Evolutionary conservation across 2,888 invertebrate genomes (phyloP).

Genomic region (Lasioglossum calceatum): DNA sequence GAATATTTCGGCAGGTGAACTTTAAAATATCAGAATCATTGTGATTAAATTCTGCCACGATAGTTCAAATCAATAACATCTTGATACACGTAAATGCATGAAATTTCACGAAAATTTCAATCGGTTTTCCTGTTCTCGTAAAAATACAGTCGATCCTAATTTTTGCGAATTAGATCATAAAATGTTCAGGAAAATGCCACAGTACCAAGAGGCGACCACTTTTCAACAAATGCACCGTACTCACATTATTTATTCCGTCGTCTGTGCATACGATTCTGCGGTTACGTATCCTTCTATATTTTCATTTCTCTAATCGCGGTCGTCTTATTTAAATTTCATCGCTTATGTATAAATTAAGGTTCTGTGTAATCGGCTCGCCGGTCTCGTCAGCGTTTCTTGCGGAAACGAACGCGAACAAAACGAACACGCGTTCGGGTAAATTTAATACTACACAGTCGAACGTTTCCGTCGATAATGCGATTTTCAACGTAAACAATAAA

Average conservation of each 20-base stretch:
- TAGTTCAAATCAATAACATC: background rate
- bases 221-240: background rate
- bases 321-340: background rate
- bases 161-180: background rate
- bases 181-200: too few relatives aligned
- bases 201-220: background rate
- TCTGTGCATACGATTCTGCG: background rate
- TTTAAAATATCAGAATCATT: background rate
- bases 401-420: background rate
- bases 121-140: background rate
- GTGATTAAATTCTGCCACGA: background rate
- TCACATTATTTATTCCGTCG: background rate
- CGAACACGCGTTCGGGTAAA: background rate
- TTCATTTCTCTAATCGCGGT: background rate
- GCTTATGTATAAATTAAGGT: background rate
- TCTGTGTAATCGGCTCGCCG: background rate
- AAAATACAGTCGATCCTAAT: background rate
- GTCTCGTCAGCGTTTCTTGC: background rate
- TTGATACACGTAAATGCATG: too few relatives aligned
- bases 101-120: background rate
- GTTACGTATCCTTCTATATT: background rate
- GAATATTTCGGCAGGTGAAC: constrained; percentile 60
- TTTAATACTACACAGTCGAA: background rate
- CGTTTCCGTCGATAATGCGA: background rate
- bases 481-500: background rate